A percentile compares a stretch with the other conserved stretches of the same genome.
These are phyloP conservation scores for Urocolius indicus DNA, from an alignment of 2,113 vertebrate genomes.

Conservation along the genomic window DNA sequence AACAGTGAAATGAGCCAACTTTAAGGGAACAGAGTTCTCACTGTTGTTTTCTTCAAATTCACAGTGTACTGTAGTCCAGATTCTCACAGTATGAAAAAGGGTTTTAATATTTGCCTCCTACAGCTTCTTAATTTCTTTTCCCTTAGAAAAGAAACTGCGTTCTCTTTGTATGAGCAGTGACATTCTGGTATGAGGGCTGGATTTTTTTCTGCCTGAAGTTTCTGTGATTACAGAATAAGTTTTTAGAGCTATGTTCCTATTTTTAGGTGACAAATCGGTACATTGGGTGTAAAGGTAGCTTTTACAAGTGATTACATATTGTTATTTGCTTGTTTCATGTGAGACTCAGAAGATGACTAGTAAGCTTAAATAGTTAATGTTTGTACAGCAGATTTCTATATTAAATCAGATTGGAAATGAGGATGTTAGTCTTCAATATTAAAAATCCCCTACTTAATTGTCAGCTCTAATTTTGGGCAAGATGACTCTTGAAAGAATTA, in stretches of 20 bases:
- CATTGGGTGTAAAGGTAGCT: background rate
- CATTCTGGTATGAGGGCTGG: background rate
- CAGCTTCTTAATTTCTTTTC: background rate
- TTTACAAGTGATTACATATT: background rate
- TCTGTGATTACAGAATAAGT: background rate
- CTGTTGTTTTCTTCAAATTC: slow-evolving; percentile 21
- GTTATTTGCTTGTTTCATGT: background rate
- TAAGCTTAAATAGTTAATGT: background rate
- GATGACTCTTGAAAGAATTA: background rate
- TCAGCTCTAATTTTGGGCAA: background rate
- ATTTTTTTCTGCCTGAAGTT: background rate
- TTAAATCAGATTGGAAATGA: background rate
- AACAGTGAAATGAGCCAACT: background rate
- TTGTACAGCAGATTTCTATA: background rate
- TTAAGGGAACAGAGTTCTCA: slow-evolving; percentile 18
- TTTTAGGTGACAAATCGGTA: background rate
- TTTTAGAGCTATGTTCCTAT: background rate
- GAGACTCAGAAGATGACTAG: background rate
- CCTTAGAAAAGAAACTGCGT: background rate
- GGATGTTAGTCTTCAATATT: background rate
- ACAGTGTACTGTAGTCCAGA: background rate
- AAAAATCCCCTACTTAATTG: background rate
- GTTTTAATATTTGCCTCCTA: background rate
- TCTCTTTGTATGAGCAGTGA: background rate
- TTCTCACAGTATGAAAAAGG: slow-evolving; percentile 13